Evolutionary conservation across 2,888 invertebrate genomes (phyloP).

Genomic region (Eupeodes latifasciatus): DNA sequence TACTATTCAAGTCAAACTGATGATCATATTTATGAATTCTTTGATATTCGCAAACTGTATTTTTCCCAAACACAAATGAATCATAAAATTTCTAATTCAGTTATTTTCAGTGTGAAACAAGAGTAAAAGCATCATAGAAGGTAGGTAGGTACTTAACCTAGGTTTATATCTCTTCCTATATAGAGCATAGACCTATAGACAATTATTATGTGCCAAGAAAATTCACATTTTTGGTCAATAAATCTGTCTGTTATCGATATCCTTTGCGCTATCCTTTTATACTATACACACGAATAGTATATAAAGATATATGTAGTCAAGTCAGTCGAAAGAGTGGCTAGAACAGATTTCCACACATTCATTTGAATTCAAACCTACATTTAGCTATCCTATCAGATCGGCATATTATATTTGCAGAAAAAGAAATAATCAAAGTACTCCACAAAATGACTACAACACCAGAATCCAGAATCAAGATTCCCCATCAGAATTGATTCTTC

Average conservation of each 20-base stretch:
- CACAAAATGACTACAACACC: conserved; percentile 34
- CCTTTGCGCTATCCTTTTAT: neutral
- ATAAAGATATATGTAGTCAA: neutral
- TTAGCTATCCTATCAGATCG: conserved; percentile 19
- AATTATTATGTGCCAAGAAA: conserved; percentile 63
- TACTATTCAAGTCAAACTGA: conserved; percentile 7
- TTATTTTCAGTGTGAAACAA: neutral
- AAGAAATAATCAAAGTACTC: conserved; percentile 53
- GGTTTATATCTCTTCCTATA: no score
- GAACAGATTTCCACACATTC: conserved; percentile 16
- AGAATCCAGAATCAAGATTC: conserved; percentile 32
- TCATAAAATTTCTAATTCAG: conserved; percentile 38
- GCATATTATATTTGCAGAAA: conserved; percentile 17
- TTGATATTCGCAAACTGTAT: neutral
- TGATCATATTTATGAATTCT: neutral
- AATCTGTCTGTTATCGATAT: conserved; percentile 58
- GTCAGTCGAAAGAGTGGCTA: neutral
- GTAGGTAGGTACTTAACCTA: neutral
- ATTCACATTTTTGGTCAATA: conserved; percentile 63
- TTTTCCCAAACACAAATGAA: conserved; percentile 22
- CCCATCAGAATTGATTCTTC: conserved; percentile 16
- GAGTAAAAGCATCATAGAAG: no score
- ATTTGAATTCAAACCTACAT: conserved; percentile 18
- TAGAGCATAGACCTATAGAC: neutral
- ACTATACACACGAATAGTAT: no score